Evolutionary conservation across 2,797 vertebrate genomes (phyloP), one percentile per base, ranked within the genome.

Genomic region (Rhinichthys osculus): DNA sequence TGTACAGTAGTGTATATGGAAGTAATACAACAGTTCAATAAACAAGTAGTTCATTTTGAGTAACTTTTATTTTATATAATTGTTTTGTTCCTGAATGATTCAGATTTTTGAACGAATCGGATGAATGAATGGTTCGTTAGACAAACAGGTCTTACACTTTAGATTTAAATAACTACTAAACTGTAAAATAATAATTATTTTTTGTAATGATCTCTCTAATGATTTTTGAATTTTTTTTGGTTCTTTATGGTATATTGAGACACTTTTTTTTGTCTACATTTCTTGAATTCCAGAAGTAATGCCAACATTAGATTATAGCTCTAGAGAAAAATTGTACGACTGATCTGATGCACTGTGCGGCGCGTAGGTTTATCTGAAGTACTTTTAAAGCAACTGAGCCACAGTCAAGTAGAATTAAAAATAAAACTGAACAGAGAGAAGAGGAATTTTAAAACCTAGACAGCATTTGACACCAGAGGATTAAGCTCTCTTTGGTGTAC

Each of bases 281-380:
- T 35, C 21, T 84, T 79, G 74, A 90, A 93, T 92, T 90, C 82
- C 81, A 91, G 70, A 77, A 90, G 89, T 87, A 78, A 81, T 81
- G 70, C 80, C 1, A 78, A 67, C 52, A 81, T 69, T 66, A 57
- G 47, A 81, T 52, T 86, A 86, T 27, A 30, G 44, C 42, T 8
- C 77, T 23, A 19, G 73, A 19, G 38, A 33, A 70, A 73, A 35
- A n/a, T 8, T 10, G 30, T 78, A 27, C 16, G 16, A 38, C 57
- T 69, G 17, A 85, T 87, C 87, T 77, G 54, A 62, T 85, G 57
- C 27, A 67, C 42, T 27, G 21, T 23, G 7, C 33, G 11, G 14
- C 44, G 17, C 21, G 44, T 74, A 72, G 64, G 30, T 73, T 86
- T 66, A 69, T 1, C 21, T 74, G 42, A 57, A 83, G 57, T n/a